A percentile compares a stretch with the other conserved stretches of the same genome.
phyloP scores from a whole-genome alignment of 2,888 invertebrate genomes.

The Hypena proboscidalis region DNA sequence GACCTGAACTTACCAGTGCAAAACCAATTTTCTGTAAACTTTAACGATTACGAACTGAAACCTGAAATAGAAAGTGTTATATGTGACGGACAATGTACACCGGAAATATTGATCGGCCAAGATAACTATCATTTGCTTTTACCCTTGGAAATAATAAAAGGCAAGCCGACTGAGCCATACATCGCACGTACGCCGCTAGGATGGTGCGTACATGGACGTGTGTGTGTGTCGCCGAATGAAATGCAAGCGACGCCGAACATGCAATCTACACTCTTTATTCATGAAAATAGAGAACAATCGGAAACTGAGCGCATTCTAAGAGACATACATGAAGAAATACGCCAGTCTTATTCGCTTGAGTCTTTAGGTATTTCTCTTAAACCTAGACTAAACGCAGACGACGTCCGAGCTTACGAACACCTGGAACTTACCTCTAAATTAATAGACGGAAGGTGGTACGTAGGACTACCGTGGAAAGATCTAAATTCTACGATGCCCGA shows the following conservation, averaged over 20 bases:
- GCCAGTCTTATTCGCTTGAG: neutral
- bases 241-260: neutral
- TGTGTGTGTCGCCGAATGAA: neutral
- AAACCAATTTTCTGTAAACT: neutral
- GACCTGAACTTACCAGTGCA: slow-evolving; percentile 37
- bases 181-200: slow-evolving; percentile 9
- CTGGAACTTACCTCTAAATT: slow-evolving; percentile 26
- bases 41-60: slow-evolving; percentile 3
- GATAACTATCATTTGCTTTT: neutral
- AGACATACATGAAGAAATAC: slow-evolving; percentile 2
- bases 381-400: slow-evolving; percentile 3
- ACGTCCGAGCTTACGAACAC: slow-evolving; percentile 1
- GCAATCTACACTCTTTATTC: neutral
- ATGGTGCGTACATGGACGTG: slow-evolving; percentile 14
- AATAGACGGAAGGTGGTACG: slow-evolving; percentile 30
- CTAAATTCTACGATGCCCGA: slow-evolving; percentile 22
- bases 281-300: neutral
- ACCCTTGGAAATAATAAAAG: neutral
- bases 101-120: neutral
- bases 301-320: neutral
- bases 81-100: slow-evolving; percentile 9
- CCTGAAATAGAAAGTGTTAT: slow-evolving; percentile 21
- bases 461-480: slow-evolving; percentile 40
- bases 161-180: slow-evolving; percentile 3
- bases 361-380: slow-evolving; percentile 3